A percentile compares a stretch with the other conserved stretches of the same genome.
Evolutionary conservation across 2,888 invertebrate genomes (phyloP).

Genomic region (Drosophila phalerata): DNA sequence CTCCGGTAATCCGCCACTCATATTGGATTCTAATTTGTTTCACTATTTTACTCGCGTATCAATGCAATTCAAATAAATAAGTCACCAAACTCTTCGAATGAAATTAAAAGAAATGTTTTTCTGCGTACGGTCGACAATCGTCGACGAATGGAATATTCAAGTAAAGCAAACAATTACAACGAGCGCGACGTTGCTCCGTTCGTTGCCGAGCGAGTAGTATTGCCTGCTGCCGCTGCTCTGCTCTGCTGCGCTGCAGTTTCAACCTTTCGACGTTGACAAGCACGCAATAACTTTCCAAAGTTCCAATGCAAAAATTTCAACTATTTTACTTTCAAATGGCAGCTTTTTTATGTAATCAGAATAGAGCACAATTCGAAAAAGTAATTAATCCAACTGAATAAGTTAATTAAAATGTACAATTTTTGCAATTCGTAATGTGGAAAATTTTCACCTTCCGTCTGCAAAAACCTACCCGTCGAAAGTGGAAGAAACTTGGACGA

Average conservation of each 20-base stretch:
- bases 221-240: conserved; percentile 68
- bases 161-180: conserved; percentile 74
- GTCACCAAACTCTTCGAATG: conserved; percentile 35
- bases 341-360: conserved; percentile 24
- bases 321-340: conserved; percentile 24
- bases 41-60: conserved; percentile 34
- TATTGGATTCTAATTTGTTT: conserved; percentile 68
- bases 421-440: conserved; percentile 75
- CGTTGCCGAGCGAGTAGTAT: conserved; percentile 61
- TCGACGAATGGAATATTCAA: conserved; percentile 63
- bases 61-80: conserved; percentile 32
- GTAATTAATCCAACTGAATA: conserved; percentile 45
- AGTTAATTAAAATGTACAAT: conserved; percentile 50
- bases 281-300: conserved; percentile 71
- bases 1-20: conserved; percentile 97
- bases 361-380: conserved; percentile 53
- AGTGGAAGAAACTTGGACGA: conserved; percentile 68
- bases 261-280: conserved; percentile 74
- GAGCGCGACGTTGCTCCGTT: conserved; percentile 73
- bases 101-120: conserved; percentile 45
- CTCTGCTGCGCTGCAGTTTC: conserved; percentile 70
- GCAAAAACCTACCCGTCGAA: conserved; percentile 81
- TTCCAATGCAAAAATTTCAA: conserved; percentile 40
- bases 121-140: conserved; percentile 57
- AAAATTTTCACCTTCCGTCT: conserved; percentile 79